Evolutionary conservation across 2,113 vertebrate genomes (phyloP).

Genomic region (Megaceryle torquata): DNA sequence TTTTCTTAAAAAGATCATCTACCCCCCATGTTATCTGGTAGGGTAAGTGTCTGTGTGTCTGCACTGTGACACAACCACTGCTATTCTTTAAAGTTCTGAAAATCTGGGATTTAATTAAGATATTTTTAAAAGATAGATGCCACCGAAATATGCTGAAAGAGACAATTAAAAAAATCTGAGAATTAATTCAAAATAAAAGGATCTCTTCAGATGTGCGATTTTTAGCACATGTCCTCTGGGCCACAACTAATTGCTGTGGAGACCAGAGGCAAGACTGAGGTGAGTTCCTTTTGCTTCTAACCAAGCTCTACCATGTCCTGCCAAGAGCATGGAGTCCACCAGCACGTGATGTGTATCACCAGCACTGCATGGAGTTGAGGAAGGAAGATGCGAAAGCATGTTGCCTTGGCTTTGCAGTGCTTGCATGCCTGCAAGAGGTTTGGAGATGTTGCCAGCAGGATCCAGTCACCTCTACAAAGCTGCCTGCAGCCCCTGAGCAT

Average conservation of each 20-base stretch:
- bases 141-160: neutral
- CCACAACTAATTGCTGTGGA: slow-evolving; percentile 4
- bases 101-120: neutral
- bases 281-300: neutral
- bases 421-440: fast-evolving
- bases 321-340: neutral
- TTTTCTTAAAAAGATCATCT: neutral
- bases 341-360: fast-evolving
- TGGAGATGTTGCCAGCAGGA: neutral
- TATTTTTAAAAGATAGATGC: neutral
- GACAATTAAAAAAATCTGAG: slow-evolving; percentile 9
- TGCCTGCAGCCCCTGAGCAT: neutral
- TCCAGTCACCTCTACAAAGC: neutral
- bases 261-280: neutral
- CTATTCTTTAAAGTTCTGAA: neutral
- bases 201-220: neutral
- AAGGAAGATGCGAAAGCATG: neutral
- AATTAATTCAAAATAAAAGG: slow-evolving; percentile 20
- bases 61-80: neutral
- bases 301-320: neutral
- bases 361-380: neutral
- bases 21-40: neutral
- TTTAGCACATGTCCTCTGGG: neutral
- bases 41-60: neutral
- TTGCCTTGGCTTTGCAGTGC: neutral